Evolutionary conservation across 2,888 invertebrate species (phyloP), one percentile per base, ranked within the genome.

Genomic region (Hyalella azteca): DNA sequence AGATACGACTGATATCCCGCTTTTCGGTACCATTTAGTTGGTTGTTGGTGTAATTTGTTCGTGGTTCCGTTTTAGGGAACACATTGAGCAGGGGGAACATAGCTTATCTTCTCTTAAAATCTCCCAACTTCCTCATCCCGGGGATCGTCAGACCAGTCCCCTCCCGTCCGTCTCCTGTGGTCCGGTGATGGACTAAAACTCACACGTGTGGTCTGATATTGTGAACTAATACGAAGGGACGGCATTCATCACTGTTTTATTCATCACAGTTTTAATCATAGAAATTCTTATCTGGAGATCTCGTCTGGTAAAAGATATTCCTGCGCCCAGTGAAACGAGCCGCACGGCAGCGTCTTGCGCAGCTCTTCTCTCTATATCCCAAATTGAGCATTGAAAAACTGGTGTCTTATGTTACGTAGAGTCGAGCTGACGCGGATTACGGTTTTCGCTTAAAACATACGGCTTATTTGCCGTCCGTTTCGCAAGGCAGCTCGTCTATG

Each of bases 171-270:
- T n/a, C n/a, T n/a, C n/a, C n/a, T n/a, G n/a, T n/a, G n/a, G n/a
- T n/a, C n/a, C n/a, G n/a, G n/a, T n/a, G n/a, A n/a, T n/a, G n/a
- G n/a, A n/a, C n/a, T n/a, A n/a, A n/a, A n/a, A n/a, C n/a, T n/a
- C n/a, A n/a, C n/a, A n/a, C n/a, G n/a, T n/a, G n/a, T n/a, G n/a
- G n/a, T n/a, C 29, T 29, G 54, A 54, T 22, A 54, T 54, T 54
- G 54, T 54, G 54, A 22, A 54, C n/a, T n/a, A n/a, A n/a, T n/a
- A 26, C 26, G 66, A 13, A 36, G 66, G 66, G 66, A 66, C 66
- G 36, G 66, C 66, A 66, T 66, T 66, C 66, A 66, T 19, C 0
- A 4, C 36, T 36, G 66, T 32, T 66, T 66, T 66, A 66, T 36
- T 66, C 66, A 36, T 19, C 0, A 4, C 36, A 66, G 66, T 32